phyloP scores from a whole-genome alignment of 2,113 vertebrate genomes.

The Tachuris rubrigastra region DNA sequence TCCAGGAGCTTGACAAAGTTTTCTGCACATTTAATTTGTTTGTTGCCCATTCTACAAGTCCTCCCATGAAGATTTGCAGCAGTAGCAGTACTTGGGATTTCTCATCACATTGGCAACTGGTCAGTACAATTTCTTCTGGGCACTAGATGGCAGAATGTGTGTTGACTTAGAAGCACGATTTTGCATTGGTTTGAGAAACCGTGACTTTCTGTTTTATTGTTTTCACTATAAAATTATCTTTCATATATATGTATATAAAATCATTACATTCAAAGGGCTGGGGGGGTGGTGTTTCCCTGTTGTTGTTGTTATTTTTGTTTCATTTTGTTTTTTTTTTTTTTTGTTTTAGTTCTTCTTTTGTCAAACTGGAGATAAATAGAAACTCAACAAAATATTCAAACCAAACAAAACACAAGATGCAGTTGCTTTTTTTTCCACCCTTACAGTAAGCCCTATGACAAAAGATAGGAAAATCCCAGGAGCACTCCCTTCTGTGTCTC shows the following conservation, averaged over 20 bases:
- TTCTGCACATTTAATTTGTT: neutral
- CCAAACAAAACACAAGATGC: neutral
- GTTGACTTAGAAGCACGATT: neutral
- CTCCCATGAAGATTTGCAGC: neutral
- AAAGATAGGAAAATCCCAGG: neutral
- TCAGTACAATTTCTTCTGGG: constrained; percentile 39
- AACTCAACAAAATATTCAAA: neutral
- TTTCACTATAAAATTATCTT: neutral
- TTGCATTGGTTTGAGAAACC: neutral
- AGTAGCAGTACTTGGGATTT: neutral
- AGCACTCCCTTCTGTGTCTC: neutral
- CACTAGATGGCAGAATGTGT: constrained; percentile 70
- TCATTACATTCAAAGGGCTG: neutral
- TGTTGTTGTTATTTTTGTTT: no score
- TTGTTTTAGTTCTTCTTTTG: neutral
- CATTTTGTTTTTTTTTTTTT: no score
- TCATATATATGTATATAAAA: neutral
- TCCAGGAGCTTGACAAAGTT: neutral
- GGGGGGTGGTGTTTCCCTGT: neutral
- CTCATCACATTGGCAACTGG: neutral
- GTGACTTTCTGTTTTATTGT: neutral
- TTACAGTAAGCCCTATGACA: neutral
- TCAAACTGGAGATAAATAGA: neutral
- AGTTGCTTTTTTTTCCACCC: neutral
- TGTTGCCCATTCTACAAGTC: neutral